Percentiles rank a stretch among this genome's conserved stretches.
Conservation (phyloP, 2,888 invertebrate species). For the Reticulitermes lucifugus region DNA sequence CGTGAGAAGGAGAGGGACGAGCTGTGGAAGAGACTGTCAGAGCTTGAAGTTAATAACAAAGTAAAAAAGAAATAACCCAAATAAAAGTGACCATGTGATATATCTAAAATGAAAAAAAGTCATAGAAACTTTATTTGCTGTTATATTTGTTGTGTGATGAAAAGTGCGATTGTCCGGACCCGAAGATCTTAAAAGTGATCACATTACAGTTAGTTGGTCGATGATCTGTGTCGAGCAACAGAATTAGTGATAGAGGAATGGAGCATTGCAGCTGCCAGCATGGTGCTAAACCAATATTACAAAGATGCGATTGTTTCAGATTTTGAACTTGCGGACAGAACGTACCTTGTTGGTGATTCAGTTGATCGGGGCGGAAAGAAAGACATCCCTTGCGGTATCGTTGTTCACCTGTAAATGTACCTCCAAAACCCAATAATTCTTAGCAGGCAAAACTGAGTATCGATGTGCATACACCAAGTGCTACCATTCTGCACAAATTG, state of each 20-base stretch:
- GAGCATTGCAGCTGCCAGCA: slow-evolving; percentile 35
- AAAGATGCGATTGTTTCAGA: slow-evolving; percentile 13
- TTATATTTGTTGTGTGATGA: slow-evolving; percentile 56
- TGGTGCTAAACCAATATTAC: slow-evolving; percentile 43
- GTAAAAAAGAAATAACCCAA: slow-evolving; percentile 54
- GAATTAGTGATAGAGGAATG: slow-evolving; percentile 1
- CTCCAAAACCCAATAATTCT: slow-evolving; percentile 52
- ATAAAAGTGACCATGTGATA: slow-evolving; percentile 52
- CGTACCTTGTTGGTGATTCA: slow-evolving; percentile 40
- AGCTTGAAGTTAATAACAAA: slow-evolving; percentile 78
- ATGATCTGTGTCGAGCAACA: slow-evolving; percentile 4
- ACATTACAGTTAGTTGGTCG: slow-evolving; percentile 1
- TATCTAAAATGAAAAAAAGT: slow-evolving; percentile 50
- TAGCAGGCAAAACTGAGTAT: slow-evolving; percentile 52
- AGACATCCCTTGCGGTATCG: slow-evolving; percentile 43
- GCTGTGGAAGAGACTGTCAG: slow-evolving; percentile 95
- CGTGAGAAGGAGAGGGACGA: slow-evolving; percentile 97
- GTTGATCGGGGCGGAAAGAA: slow-evolving; percentile 42
- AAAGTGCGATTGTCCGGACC: slow-evolving; percentile 51
- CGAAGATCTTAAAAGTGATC: slow-evolving; percentile 37
- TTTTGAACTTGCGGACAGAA: slow-evolving; percentile 24
- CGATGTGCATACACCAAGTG: slow-evolving; percentile 54
- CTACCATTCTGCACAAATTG: slow-evolving; percentile 55
- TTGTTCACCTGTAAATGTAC: slow-evolving; percentile 53
- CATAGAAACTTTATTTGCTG: slow-evolving; percentile 55